Percentiles rank a stretch among this genome's conserved stretches.
Conservation (phyloP, 2,797 vertebrate genomes). For the Esox masquinongy region DNA sequence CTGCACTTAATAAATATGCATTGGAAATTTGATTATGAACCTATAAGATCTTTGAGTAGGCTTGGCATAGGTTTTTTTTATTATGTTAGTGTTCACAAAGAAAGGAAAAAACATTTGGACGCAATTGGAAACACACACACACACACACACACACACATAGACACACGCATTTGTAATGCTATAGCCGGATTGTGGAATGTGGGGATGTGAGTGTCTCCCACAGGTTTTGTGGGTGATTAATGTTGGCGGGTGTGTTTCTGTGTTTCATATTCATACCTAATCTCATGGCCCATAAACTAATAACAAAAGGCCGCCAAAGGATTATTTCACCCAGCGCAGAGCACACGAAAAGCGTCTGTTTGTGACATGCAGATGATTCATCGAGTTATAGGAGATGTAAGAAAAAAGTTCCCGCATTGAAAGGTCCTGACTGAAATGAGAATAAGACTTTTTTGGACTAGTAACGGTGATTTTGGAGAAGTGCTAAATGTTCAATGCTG, state of each 20-base stretch:
- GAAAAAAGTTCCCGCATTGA: slow-evolving; percentile 53
- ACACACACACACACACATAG: neutral
- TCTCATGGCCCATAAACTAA: slow-evolving; percentile 99
- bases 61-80: neutral
- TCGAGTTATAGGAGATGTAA: slow-evolving; percentile 62
- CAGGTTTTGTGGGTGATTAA: slow-evolving; percentile 80
- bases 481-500: neutral
- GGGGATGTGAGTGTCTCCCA: slow-evolving; percentile 73
- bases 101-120: neutral
- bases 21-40: neutral
- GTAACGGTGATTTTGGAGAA: neutral
- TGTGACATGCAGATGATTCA: slow-evolving; percentile 70
- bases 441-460: slow-evolving; percentile 49
- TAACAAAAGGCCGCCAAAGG: slow-evolving; percentile 87
- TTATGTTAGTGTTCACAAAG: neutral
- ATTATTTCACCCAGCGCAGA: slow-evolving; percentile 80
- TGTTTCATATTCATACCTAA: slow-evolving; percentile 92
- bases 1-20: neutral
- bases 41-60: neutral
- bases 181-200: slow-evolving; percentile 61
- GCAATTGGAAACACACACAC: neutral
- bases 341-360: slow-evolving; percentile 62
- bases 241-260: slow-evolving; percentile 75
- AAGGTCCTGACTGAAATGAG: slow-evolving; percentile 66
- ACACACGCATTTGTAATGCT: slow-evolving; percentile 54